These are phyloP conservation scores for Doryteuthis pealeii DNA, from an alignment of 1,140 invertebrate species.

Conservation along the genomic window DNA sequence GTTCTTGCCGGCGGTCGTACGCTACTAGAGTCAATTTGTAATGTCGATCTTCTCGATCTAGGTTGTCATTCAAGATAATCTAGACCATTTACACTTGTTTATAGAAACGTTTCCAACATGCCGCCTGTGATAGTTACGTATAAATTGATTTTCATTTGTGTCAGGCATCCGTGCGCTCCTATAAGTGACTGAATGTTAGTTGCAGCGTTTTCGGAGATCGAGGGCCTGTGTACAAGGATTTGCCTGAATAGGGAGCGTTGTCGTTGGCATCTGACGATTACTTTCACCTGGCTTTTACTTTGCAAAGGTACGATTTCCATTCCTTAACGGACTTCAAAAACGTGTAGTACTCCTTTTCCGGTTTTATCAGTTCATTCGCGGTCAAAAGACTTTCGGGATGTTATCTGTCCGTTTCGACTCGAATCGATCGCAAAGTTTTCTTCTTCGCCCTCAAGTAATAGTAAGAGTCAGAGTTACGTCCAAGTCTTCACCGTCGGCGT, in stretches of 20 bases:
- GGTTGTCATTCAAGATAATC: conserved; percentile 60
- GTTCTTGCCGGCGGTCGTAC: conserved; percentile 81
- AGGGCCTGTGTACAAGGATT: conserved; percentile 79
- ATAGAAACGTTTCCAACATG: conserved; percentile 66
- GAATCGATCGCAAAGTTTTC: conserved; percentile 87
- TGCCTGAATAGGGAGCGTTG: conserved; percentile 80
- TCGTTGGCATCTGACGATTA: conserved; percentile 88
- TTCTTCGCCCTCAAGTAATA: conserved; percentile 81
- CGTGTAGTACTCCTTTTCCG: conserved; percentile 34
- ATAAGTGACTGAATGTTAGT: conserved; percentile 72
- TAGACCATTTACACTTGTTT: conserved; percentile 40
- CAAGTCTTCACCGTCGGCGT: conserved; percentile 87
- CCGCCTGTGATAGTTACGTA: conserved; percentile 71
- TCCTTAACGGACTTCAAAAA: conserved; percentile 49
- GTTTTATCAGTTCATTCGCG: conserved; percentile 42
- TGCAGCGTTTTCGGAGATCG: conserved; percentile 77
- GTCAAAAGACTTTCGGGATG: conserved; percentile 67
- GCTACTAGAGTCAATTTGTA: conserved; percentile 63
- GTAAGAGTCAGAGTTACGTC: conserved; percentile 85
- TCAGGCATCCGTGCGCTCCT: conserved; percentile 76
- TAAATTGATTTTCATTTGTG: conserved; percentile 68
- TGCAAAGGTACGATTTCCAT: conserved; percentile 40
- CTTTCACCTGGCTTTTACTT: conserved; percentile 68
- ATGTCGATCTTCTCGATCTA: conserved; percentile 73
- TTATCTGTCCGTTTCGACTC: conserved; percentile 82